Evolutionary conservation across 2,888 invertebrate species (phyloP).

Genomic region (Pollenia labialis): DNA sequence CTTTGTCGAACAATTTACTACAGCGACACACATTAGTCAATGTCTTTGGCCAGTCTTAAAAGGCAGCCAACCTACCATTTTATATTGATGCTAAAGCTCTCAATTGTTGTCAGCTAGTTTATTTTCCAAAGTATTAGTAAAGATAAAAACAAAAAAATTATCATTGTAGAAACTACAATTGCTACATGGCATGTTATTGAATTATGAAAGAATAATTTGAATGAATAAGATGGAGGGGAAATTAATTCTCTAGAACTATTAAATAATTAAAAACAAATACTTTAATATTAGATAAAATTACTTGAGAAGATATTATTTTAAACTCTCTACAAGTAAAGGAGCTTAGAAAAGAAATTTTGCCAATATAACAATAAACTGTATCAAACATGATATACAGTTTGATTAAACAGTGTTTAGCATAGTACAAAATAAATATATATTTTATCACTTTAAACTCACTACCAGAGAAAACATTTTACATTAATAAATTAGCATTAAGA

Average conservation of each 20-base stretch:
- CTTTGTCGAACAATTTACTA: constrained; percentile 56
- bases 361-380: too few species aligned
- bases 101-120: constrained; percentile 12
- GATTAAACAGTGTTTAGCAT: too few species aligned
- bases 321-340: too few species aligned
- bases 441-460: too few species aligned
- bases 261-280: neutral
- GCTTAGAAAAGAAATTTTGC: too few species aligned
- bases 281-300: neutral
- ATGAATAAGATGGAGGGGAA: neutral
- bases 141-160: constrained; percentile 20
- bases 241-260: neutral
- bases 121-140: neutral
- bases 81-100: constrained; percentile 4
- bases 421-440: too few species aligned
- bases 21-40: constrained; percentile 70
- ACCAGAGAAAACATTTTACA: neutral
- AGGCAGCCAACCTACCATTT: constrained; percentile 16
- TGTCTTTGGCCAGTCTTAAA: constrained; percentile 49
- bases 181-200: constrained; percentile 36
- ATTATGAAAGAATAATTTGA: constrained; percentile 17
- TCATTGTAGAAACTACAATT: constrained; percentile 21
- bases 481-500: too few species aligned
- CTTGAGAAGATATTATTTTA: too few species aligned
- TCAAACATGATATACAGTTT: too few species aligned